Evolutionary conservation across 2,113 vertebrate genomes (phyloP).

Genomic region (Passer domesticus): DNA sequence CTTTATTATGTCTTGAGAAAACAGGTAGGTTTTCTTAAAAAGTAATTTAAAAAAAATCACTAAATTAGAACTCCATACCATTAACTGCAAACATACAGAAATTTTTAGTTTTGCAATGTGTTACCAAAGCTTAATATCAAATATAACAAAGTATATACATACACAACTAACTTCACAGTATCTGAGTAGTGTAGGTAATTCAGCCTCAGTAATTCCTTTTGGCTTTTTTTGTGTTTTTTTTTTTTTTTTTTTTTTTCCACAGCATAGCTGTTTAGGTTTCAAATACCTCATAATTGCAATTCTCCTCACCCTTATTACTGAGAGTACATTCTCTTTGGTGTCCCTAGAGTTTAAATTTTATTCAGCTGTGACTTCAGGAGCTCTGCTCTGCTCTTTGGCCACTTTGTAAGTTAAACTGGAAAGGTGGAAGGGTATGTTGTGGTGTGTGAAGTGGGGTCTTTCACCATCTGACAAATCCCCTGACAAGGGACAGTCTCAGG

Average conservation of each 20-base stretch:
- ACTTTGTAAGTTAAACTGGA: background rate
- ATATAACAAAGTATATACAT: background rate
- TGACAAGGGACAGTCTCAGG: background rate
- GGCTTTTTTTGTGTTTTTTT: background rate
- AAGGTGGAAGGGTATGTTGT: background rate
- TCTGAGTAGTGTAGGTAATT: background rate
- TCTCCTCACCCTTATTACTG: background rate
- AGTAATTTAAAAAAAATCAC: fast-evolving
- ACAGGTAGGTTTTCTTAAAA: background rate
- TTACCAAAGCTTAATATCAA: background rate
- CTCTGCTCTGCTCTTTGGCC: background rate
- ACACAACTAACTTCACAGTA: background rate
- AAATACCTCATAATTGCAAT: background rate
- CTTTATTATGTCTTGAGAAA: background rate
- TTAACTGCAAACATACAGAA: background rate
- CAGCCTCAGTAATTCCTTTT: background rate
- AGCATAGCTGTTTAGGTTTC: background rate
- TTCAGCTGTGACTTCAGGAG: background rate
- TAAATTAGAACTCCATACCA: background rate
- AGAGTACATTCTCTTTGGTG: background rate
- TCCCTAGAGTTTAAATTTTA: background rate
- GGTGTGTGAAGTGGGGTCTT: background rate
- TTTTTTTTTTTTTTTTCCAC: too few relatives aligned
- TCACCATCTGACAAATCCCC: background rate
- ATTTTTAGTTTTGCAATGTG: background rate